Base-by-base conservation (phyloP, 37 sponge, comb jelly and placozoan genomes). In the Axinella damicornis region DNA sequence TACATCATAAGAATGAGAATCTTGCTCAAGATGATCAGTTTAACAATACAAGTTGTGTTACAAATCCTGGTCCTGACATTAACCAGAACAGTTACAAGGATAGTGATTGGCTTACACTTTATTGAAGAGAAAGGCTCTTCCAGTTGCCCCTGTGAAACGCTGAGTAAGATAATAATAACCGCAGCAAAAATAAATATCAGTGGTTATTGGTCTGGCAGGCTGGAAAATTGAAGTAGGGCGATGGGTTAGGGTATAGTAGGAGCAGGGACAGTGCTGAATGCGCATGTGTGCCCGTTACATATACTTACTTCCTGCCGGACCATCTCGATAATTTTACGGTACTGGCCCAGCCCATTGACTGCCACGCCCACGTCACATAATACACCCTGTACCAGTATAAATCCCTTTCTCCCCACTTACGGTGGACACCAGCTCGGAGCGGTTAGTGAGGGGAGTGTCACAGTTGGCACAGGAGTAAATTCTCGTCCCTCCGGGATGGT, bases 81-180 rank as follows among this genome's bases (percentile, higher is more conserved):
- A n/a, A n/a, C n/a, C n/a, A n/a, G 39, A 13, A 28, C 36, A 69
- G 17, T 34, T 72, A 30, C 83, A 35, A 16, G 25, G 24, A 31
- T 35, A 30, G 67, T 30, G 18, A 74, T 67, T 61, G 27, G 79
- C 96, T 93, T 69, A 96, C 96, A 96, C 98, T 88, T 91, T 97
- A 66, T 97, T 99, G 90, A 99, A 99, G 4, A 99, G 92, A 80
- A 89, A 99, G 0, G 99, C 99, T 57, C 97, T 81, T 5, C 99
- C 99, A 38, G 99, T 99, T 5, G 99, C 96, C 11, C 99, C 99
- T 52, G 95, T 95, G 78, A 99, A 99, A 21, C 99, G 65, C 96
- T 96, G 60, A 46, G n/a, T n/a, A n/a, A n/a, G n/a, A n/a, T n/a
- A n/a, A n/a, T n/a, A n/a, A n/a, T n/a, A n/a, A n/a, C n/a, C n/a